These are phyloP conservation scores for Caenorhabditis afra DNA, from an alignment of 2,888 invertebrate genomes.

Conservation along the genomic window DNA sequence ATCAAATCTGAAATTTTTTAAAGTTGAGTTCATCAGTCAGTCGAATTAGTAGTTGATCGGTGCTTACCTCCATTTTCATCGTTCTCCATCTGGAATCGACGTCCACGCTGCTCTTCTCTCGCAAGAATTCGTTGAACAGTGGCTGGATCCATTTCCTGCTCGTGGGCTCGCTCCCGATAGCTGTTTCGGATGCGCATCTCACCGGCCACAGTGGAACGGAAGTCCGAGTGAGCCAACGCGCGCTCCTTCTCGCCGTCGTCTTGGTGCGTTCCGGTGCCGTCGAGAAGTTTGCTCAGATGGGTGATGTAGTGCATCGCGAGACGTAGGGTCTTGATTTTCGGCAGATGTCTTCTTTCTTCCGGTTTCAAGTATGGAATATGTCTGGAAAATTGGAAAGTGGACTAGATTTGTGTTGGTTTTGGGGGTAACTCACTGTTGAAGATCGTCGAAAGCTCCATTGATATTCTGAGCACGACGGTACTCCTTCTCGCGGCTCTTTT, in stretches of 20 bases:
- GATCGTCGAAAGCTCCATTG: slow-evolving; percentile 10
- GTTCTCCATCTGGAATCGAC: not conserved
- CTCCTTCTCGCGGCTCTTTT: slow-evolving; percentile 14
- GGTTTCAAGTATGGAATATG: slow-evolving; percentile 45
- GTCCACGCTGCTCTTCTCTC: slow-evolving; percentile 9
- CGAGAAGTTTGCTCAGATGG: slow-evolving; percentile 38
- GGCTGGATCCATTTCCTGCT: slow-evolving; percentile 28
- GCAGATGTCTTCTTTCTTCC: slow-evolving; percentile 35
- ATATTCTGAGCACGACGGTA: slow-evolving; percentile 2
- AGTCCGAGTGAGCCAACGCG: slow-evolving; percentile 23
- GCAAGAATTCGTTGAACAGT: slow-evolving; percentile 31
- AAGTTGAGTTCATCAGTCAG: no score
- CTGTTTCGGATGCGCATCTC: slow-evolving; percentile 39
- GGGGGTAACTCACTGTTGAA: slow-evolving; percentile 29
- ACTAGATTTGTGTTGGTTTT: not conserved
- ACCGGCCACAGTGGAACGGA: slow-evolving; percentile 12
- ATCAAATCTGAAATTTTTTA: not conserved
- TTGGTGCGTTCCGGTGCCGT: slow-evolving; percentile 32
- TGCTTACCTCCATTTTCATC: not conserved
- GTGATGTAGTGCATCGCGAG: slow-evolving; percentile 59
- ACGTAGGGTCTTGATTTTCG: slow-evolving; percentile 62
- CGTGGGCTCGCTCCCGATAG: slow-evolving; percentile 36
- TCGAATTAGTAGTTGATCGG: no score
- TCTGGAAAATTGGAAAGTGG: slow-evolving; percentile 21
- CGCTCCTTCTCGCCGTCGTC: slow-evolving; percentile 9